Evolutionary conservation across 2,113 vertebrate species (phyloP).

Genomic region (Megaceryle maxima): DNA sequence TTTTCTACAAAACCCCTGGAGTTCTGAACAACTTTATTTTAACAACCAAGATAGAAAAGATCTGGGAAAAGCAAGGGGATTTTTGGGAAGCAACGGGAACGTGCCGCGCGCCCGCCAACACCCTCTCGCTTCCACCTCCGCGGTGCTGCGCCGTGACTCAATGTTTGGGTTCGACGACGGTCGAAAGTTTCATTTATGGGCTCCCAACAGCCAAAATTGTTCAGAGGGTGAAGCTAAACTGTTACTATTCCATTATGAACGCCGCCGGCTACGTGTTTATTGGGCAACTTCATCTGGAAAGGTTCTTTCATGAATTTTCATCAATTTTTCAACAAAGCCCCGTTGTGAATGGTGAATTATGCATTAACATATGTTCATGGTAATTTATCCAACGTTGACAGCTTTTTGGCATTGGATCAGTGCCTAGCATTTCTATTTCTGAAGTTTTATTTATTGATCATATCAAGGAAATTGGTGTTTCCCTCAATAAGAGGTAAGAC

Average conservation of each 20-base stretch:
- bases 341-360: constrained; percentile 69
- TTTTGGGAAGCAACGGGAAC: too few relatives aligned
- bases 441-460: constrained; percentile 49
- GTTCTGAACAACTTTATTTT: fast-evolving
- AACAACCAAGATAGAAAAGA: neutral
- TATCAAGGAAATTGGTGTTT: neutral
- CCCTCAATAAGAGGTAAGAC: neutral
- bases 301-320: constrained; percentile 71
- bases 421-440: constrained; percentile 51
- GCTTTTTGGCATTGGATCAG: constrained; percentile 58
- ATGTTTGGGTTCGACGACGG: neutral
- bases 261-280: constrained; percentile 13
- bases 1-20: neutral
- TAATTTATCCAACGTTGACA: constrained; percentile 67
- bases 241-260: neutral
- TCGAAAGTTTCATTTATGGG: neutral
- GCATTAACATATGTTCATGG: constrained; percentile 77
- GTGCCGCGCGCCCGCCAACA: too few relatives aligned
- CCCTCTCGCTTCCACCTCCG: neutral
- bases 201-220: neutral
- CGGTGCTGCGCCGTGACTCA: neutral
- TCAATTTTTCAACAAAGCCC: constrained; percentile 67
- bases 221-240: neutral
- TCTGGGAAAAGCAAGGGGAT: neutral
- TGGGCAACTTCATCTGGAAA: constrained; percentile 28